Evolutionary conservation across 2,797 vertebrate genomes (phyloP), one percentile per base, ranked within the genome.

Genomic region (Rhinoraja longicauda): DNA sequence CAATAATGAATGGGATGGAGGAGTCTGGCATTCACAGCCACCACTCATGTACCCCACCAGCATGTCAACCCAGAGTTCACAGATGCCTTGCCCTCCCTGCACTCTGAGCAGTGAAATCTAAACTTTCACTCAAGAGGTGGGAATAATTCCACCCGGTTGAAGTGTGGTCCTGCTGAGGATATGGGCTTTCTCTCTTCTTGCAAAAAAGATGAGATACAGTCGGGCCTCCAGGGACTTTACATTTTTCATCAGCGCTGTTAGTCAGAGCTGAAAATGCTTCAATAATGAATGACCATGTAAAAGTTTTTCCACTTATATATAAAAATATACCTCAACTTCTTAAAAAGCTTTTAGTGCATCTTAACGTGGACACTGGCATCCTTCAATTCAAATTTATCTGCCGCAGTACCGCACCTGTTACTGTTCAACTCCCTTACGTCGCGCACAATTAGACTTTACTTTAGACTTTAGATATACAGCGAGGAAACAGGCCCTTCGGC

Each of bases 271-370:
- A 92, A 92, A 92, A 92, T 45, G 73, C 13, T 73, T 92, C 21
- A 92, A 92, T 92, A 92, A 92, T 92, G 90, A 73, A 72, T 92
- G 73, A 72, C 62, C n/a, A 64, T 67, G n/a, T 64, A 67, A 88
- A 21, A 73, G 39, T 92, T 32, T 75, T 36, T 53, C 53, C 84
- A 88, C n/a, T 88, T 64, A n/a, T 17, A 36, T 17, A 88, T 88
- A 36, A 88, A 67, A 88, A 88, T 36, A 62, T 88, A 88, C 59
- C 84, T 67, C 29, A 19, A 29, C 59, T 88, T 88, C 62, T 21
- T 64, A 19, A 88, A 88, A 88, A 88, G 84, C 84, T 88, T 88
- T 88, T 88, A 21, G 84, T 67, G 29, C 32, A 26, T 29, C n/a
- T 62, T 29, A 88, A 36, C 84, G 2, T 88, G 62, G 17, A 67